These are phyloP conservation scores for Amphipoea lucens DNA, from an alignment of 2,888 invertebrate genomes.

Conservation along the genomic window DNA sequence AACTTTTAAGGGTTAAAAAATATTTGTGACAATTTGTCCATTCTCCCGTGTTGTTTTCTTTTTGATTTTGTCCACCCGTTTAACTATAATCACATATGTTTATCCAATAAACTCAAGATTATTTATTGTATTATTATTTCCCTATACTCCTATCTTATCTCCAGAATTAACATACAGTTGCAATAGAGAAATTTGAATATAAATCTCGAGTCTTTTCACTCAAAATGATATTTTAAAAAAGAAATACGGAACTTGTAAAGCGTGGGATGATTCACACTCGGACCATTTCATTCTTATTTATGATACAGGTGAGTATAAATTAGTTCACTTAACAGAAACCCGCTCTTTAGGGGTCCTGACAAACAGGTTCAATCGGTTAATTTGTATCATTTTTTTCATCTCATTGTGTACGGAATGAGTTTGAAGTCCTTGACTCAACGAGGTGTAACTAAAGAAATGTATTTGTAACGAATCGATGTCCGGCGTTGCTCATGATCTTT, in stretches of 20 bases:
- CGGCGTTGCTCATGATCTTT: slow-evolving; percentile 82
- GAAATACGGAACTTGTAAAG: slow-evolving; percentile 62
- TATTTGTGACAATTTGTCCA: slow-evolving; percentile 7
- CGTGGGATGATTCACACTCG: slow-evolving; percentile 64
- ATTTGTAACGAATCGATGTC: slow-evolving; percentile 90
- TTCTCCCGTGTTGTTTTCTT: neutral
- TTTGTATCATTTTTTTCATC: slow-evolving; percentile 84
- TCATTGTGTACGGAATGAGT: slow-evolving; percentile 86
- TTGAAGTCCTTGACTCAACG: slow-evolving; percentile 89
- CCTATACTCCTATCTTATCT: slow-evolving; percentile 43
- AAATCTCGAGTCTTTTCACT: slow-evolving; percentile 42
- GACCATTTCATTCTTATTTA: slow-evolving; percentile 84
- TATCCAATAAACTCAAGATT: slow-evolving; percentile 5
- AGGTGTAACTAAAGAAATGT: slow-evolving; percentile 89
- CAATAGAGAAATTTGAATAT: slow-evolving; percentile 46
- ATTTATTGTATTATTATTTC: slow-evolving; percentile 14
- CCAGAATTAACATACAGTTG: slow-evolving; percentile 50
- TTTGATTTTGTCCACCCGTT: slow-evolving; percentile 4
- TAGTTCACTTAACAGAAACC: slow-evolving; percentile 87
- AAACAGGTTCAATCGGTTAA: slow-evolving; percentile 89
- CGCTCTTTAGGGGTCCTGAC: slow-evolving; percentile 88
- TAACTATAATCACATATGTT: neutral
- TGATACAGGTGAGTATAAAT: slow-evolving; percentile 87
- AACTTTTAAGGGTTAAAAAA: slow-evolving; percentile 2
- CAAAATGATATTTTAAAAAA: slow-evolving; percentile 50